phyloP scores from a whole-genome alignment of 1,140 invertebrate genomes.

The Drosophila sproati region DNA sequence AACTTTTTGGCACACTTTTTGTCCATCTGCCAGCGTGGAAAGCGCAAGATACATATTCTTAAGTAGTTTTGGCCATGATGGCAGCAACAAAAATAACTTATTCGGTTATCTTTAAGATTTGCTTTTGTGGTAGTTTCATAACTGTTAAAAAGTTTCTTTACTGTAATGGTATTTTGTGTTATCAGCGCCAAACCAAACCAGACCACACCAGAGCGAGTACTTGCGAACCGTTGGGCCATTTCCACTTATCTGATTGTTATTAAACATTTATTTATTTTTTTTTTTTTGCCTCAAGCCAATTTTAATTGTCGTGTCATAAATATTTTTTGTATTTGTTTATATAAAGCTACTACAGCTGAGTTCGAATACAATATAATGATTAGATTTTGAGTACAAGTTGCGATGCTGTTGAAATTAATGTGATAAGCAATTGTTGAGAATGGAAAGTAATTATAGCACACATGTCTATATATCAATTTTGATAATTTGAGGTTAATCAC shows the following conservation, averaged over 20 bases:
- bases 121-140: conserved; percentile 12
- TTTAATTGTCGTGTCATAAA: conserved; percentile 24
- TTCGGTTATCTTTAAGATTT: conserved; percentile 34
- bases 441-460: neutral
- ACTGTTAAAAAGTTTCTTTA: conserved; percentile 36
- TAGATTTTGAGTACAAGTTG: conserved; percentile 16
- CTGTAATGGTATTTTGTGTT: conserved; percentile 50
- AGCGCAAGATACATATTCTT: neutral
- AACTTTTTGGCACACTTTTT: conserved; percentile 32
- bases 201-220: too few species aligned
- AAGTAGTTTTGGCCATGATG: neutral
- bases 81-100: conserved; percentile 3
- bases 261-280: neutral
- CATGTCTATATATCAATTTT: neutral
- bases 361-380: conserved; percentile 8
- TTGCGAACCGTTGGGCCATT: conserved; percentile 24
- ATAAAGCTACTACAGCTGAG: neutral
- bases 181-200: conserved; percentile 28
- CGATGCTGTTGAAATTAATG: conserved; percentile 1
- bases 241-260: conserved; percentile 8
- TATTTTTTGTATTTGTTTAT: neutral
- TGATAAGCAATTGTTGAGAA: conserved; percentile 24
- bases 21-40: conserved; percentile 13
- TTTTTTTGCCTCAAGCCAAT: conserved; percentile 5
- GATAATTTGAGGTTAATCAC: conserved; percentile 1